Conservation (phyloP, 2,888 invertebrate genomes). For the Melanostoma mellinum region DNA sequence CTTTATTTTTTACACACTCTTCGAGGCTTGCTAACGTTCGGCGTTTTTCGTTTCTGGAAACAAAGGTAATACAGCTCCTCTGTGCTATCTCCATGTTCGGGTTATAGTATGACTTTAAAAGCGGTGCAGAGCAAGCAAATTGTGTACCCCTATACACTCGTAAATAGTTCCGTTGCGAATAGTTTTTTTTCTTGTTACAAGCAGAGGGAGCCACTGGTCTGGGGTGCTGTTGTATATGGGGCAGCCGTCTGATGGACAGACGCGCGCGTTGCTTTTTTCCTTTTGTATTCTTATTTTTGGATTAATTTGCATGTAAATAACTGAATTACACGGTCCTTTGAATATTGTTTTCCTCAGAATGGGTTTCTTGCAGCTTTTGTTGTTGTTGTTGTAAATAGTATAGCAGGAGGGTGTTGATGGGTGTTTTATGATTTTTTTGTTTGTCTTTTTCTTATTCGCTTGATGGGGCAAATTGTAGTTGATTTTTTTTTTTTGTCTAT, state of each 20-base stretch:
- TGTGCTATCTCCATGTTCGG: conserved; percentile 18
- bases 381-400: neutral
- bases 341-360: conserved; percentile 70
- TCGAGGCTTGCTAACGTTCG: neutral
- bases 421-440: conserved; percentile 34
- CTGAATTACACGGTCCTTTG: conserved; percentile 73
- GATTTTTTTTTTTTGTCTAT: conserved; percentile 1
- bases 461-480: neutral
- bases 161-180: conserved; percentile 70
- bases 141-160: conserved; percentile 62
- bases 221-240: neutral
- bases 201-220: conserved; percentile 28
- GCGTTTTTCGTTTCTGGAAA: conserved; percentile 25
- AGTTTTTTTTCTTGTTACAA: conserved; percentile 26
- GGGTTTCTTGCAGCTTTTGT: conserved; percentile 57
- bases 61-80: conserved; percentile 46
- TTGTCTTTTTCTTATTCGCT: conserved; percentile 9
- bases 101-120: conserved; percentile 35
- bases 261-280: conserved; percentile 43
- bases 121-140: conserved; percentile 59
- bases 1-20: conserved; percentile 44
- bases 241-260: conserved; percentile 62
- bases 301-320: conserved; percentile 73
- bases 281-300: conserved; percentile 14
- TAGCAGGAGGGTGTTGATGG: conserved; percentile 42